Percentiles rank a stretch among this genome's conserved stretches.
Conservation (phyloP, 2,888 invertebrate species). For the Euphydryas editha region DNA sequence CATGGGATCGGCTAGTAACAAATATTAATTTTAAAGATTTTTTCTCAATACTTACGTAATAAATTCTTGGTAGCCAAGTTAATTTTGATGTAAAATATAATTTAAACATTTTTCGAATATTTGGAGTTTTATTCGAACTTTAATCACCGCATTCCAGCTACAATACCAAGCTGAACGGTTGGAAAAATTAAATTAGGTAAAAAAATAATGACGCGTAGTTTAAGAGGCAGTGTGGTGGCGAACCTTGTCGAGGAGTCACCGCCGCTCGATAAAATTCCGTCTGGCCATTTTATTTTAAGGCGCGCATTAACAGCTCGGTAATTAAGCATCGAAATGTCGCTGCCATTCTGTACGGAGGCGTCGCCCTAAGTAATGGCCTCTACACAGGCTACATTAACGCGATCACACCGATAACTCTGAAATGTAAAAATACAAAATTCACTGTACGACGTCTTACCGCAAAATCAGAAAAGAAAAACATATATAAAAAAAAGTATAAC, state of each 20-base stretch:
- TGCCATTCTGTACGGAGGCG: constrained; percentile 57
- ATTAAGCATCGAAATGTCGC: constrained; percentile 77
- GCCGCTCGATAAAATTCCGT: constrained; percentile 64
- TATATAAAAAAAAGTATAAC: background rate
- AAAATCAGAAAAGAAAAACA: background rate
- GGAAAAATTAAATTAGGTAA: constrained; percentile 40
- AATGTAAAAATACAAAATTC: constrained; percentile 40
- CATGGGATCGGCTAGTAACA: too few species aligned
- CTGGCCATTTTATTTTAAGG: constrained; percentile 66
- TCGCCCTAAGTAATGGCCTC: constrained; percentile 66
- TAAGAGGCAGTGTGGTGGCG: constrained; percentile 46
- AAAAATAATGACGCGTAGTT: constrained; percentile 43
- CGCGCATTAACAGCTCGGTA: constrained; percentile 68
- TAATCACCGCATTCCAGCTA: constrained; percentile 28
- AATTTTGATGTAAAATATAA: constrained; percentile 12
- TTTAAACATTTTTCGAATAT: constrained; percentile 14
- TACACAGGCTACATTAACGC: constrained; percentile 47
- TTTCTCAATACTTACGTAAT: background rate
- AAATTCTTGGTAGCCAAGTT: background rate
- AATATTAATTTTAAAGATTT: background rate
- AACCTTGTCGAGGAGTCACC: constrained; percentile 42
- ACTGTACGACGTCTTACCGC: constrained; percentile 16
- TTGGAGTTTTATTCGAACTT: constrained; percentile 21
- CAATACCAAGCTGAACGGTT: constrained; percentile 19
- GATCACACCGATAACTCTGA: constrained; percentile 42